Evolutionary conservation across 2,888 invertebrate genomes (phyloP), one percentile per base, ranked within the genome.

Genomic region (Xestia c-nigrum): DNA sequence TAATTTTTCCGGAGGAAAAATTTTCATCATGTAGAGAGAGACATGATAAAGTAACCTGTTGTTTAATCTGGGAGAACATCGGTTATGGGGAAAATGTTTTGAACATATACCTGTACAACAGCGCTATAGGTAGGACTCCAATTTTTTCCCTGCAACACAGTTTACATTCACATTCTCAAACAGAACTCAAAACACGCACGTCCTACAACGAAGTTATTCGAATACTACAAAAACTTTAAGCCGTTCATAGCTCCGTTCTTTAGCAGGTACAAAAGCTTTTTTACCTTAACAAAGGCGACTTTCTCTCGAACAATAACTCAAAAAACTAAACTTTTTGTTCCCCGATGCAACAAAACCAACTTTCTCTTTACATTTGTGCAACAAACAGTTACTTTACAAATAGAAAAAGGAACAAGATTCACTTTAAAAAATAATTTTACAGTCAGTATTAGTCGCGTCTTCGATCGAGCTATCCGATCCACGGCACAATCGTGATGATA

Each of bases 401-500:
- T 80, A 89, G 86, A 84, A 87, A 86, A 88, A 87, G 75, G 84
- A 84, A 76, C 74, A 72, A 74, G 43, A 80, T 64, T 78, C 77
- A 85, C 85, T 87, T 74, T 69, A 85, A 88, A 90, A 88, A 89
- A 89, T 87, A 87, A 85, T 88, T 91, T 90, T 89, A 90, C 90
- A 91, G 83, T 91, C 91, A 94, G 94, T 95, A 88, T 91, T 89
- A 82, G 88, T 89, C 87, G 91, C 91, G 92, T 92, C 89, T 91
- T 91, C 92, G 92, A 90, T 93, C 92, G 93, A 95, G 94, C 95
- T 96, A 95, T 95, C 96, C 96, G 96, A 95, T 94, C 95, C 92
- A 92, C 93, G 91, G 94, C 95, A 94, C 96, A 94, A 94, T 95
- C 96, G 94, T 95, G 94, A 95, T 93, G 94, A 94, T 96, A 96